phyloP scores from a whole-genome alignment of 2,113 vertebrate species.

The Calyptommatus sinebrachiatus region DNA sequence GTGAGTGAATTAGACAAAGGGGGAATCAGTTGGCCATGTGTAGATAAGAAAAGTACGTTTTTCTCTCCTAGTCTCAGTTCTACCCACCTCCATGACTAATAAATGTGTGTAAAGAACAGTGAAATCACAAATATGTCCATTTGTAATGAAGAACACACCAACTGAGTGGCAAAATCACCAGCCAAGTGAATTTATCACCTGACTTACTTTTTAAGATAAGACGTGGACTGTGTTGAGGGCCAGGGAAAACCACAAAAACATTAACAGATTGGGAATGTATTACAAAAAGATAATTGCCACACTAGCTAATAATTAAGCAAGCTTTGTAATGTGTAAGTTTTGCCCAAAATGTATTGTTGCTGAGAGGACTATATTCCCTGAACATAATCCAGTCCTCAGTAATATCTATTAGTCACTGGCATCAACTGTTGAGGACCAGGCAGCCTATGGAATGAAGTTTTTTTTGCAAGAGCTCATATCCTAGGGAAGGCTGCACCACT shows the following conservation, averaged over 20 bases:
- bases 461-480: neutral
- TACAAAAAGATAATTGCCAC: neutral
- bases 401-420: constrained; percentile 18
- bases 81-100: neutral
- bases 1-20: constrained; percentile 62
- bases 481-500: neutral
- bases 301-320: too few relatives aligned
- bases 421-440: constrained; percentile 17
- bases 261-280: neutral
- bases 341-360: too few relatives aligned
- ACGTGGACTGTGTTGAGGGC: constrained; percentile 16
- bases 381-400: constrained; percentile 17
- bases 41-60: accelerated
- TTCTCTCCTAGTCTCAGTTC: neutral
- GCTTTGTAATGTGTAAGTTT: too few relatives aligned
- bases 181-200: constrained; percentile 7
- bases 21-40: neutral
- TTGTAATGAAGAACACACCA: constrained; percentile 9
- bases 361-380: neutral
- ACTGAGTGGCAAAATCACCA: constrained; percentile 28
- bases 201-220: constrained; percentile 32
- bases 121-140: neutral
- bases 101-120: neutral
- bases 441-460: neutral
- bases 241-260: neutral